phyloP scores from a whole-genome alignment of 2,113 vertebrate genomes.

The Epinephelus fuscoguttatus region DNA sequence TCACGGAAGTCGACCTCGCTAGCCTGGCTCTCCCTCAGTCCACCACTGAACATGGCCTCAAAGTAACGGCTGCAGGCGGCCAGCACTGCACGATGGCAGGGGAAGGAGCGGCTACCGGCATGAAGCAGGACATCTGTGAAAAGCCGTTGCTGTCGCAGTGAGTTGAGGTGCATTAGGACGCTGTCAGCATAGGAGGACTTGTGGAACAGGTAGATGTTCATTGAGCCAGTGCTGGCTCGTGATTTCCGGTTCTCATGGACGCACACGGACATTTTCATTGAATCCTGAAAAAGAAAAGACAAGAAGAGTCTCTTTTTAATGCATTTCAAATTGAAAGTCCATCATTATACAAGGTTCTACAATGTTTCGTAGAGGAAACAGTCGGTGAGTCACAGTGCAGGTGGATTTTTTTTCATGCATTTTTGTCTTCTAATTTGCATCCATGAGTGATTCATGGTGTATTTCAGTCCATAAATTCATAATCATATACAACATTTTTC shows the following conservation, averaged over 20 bases:
- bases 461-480: neutral
- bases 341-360: neutral
- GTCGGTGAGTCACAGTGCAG: neutral
- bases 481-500: neutral
- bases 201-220: conserved; percentile 88
- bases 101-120: conserved; percentile 87
- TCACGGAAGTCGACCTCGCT: conserved; percentile 88
- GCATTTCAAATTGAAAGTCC: neutral
- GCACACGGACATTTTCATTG: conserved; percentile 91
- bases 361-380: neutral
- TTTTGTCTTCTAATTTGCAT: neutral
- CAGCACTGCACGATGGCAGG: conserved; percentile 88
- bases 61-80: conserved; percentile 90
- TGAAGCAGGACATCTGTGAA: conserved; percentile 89
- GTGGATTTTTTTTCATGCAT: neutral
- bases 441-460: neutral
- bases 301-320: conserved; percentile 21
- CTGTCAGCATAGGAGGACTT: conserved; percentile 87
- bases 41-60: conserved; percentile 90
- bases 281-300: conserved; percentile 78
- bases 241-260: conserved; percentile 91
- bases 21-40: conserved; percentile 87
- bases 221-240: conserved; percentile 86
- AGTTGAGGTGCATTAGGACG: conserved; percentile 88
- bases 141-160: conserved; percentile 85